Base-by-base conservation (phyloP, 2,797 vertebrate species). In the Scolopax bukidnonensis region DNA sequence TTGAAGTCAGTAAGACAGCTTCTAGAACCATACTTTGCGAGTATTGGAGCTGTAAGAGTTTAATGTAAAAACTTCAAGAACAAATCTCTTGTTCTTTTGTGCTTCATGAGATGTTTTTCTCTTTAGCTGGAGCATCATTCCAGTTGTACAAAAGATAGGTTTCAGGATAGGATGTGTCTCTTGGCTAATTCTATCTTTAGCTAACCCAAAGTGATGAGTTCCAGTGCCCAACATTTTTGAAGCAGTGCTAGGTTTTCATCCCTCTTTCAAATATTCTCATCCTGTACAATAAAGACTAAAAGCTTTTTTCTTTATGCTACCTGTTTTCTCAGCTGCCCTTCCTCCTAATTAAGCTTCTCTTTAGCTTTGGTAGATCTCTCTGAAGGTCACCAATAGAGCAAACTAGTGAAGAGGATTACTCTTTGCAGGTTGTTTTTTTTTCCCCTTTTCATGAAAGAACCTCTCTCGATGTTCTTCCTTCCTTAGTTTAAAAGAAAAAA, bases 371-470 rank as follows among this genome's bases (percentile, higher is more conserved):
- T 91, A 95, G 93, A 93, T 92, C 92, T 96, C 92, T 97, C 50
- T 97, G 97, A 98, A 98, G 97, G 97, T 98, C 96, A 97, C 65
- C 87, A 74, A 78, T 91, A 93, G 81, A 96, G 91, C 94, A 96
- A 86, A 84, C 84, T 77, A 95, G 92, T 93, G 94, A 93, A 96
- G 78, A 91, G 82, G 90, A 94, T 96, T 95, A 96, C 30, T 84
- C 63, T 93, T 96, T 87, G 56, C 68, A 64, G 76, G 76, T 47
- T 47, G 45, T 47, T 41, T 85, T 64, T 61, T 96, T 50, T 50
- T 53, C 95, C 50, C 60, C 36, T 65, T 89, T 96, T 87, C 30
- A 16, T 76, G 48, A 86, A 92, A 80, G 71, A 93, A 82, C 43
- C 79, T 85, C 30, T 92, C 59, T 90, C 0, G 4, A 87, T 38